A percentile compares a stretch with the other conserved stretches of the same genome.
Conservation (phyloP, 1,140 invertebrate species). For the Melitaea cinxia region DNA sequence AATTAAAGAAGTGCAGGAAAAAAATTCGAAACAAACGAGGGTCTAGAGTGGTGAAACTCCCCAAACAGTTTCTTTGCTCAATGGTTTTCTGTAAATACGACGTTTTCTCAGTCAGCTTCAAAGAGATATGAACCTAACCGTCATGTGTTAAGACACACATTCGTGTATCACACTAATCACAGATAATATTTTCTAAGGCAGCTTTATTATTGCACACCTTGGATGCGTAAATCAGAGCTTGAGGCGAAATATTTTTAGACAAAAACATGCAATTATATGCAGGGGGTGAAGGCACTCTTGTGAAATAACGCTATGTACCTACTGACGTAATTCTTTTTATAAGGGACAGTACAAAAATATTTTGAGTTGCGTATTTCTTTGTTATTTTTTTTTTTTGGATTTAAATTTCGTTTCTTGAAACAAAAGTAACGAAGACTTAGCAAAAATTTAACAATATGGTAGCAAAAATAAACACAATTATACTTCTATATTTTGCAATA, state of each 20-base stretch:
- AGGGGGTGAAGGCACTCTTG: conserved; percentile 44
- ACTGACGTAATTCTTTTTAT: background rate
- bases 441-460: too few relatives aligned
- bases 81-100: conserved; percentile 72
- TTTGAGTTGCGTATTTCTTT: background rate
- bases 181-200: conserved; percentile 69
- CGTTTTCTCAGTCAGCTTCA: conserved; percentile 34
- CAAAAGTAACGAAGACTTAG: too few relatives aligned
- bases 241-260: conserved; percentile 66
- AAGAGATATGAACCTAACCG: conserved; percentile 45
- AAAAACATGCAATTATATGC: conserved; percentile 78
- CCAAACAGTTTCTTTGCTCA: conserved; percentile 72
- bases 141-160: conserved; percentile 39
- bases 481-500: too few relatives aligned
- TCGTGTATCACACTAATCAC: conserved; percentile 32
- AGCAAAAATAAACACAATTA: too few relatives aligned
- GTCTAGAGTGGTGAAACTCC: conserved; percentile 59
- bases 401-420: too few relatives aligned
- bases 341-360: background rate
- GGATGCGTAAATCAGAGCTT: conserved; percentile 77
- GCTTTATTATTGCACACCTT: conserved; percentile 77
- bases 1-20: conserved; percentile 77
- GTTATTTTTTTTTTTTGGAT: too few relatives aligned
- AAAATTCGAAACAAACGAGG: conserved; percentile 76
- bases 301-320: conserved; percentile 22